Evolutionary conservation across 2,797 vertebrate genomes (phyloP).

Genomic region (Catamblyrhynchus diadema): DNA sequence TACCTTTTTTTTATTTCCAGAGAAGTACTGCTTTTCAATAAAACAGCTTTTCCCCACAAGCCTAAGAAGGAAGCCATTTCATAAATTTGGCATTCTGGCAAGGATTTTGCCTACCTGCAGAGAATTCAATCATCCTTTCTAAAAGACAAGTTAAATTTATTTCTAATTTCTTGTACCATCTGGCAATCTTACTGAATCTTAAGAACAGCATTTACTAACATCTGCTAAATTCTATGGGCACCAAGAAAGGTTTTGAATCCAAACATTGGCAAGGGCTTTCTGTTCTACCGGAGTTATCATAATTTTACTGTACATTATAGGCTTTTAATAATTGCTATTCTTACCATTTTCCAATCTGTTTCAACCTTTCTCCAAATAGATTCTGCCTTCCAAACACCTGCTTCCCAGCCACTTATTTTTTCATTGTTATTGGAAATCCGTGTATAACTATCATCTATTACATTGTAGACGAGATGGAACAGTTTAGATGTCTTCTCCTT

Average conservation of each 20-base stretch:
- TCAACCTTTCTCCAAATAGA: slow-evolving; percentile 90
- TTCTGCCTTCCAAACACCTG: slow-evolving; percentile 84
- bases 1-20: accelerated
- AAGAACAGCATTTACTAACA: not conserved
- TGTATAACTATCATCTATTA: slow-evolving; percentile 84
- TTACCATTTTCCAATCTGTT: slow-evolving; percentile 94
- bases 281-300: not conserved
- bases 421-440: slow-evolving; percentile 82
- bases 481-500: slow-evolving; percentile 81
- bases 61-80: not conserved
- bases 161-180: not conserved
- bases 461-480: slow-evolving; percentile 85
- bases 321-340: not conserved
- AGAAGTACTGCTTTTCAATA: not conserved
- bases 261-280: not conserved
- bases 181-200: not conserved
- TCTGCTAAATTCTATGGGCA: not conserved
- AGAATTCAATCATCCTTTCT: not conserved
- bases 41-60: not conserved
- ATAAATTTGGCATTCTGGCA: not conserved
- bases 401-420: slow-evolving; percentile 83
- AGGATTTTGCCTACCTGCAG: not conserved
- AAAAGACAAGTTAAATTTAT: not conserved
- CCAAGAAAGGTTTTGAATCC: not conserved
- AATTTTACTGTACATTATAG: not conserved